Base-by-base conservation (phyloP, 2,888 invertebrate species). In the Eupithecia inturbata region DNA sequence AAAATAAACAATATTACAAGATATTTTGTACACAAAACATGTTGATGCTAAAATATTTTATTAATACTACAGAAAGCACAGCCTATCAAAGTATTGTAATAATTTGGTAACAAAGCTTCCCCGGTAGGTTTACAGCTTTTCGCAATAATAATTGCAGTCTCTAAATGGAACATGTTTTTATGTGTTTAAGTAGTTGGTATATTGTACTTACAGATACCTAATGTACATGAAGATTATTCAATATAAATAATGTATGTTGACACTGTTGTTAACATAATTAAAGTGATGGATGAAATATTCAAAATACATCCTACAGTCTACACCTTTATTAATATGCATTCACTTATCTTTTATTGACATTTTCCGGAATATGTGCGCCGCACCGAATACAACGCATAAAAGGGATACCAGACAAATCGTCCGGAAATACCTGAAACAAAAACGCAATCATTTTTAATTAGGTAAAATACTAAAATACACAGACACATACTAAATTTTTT, bases 401-500 rank as follows among this genome's bases (percentile, higher is more conserved):
- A 90, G 73, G 31, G 87, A 81, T 74, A 92, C 89, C 3, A 88
- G 78, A 75, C 91, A 74, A 79, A 92, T 90, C 71, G 86, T 83
- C 74, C 92, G 85, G 73, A 92, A 92, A 80, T 92, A 92, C 93
- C 93, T 93, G 92, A 41, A 91, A 92, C 73, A 82, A 81, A 68
- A 10, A 57, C 14, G 36, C 26, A 22, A 66, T 36, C 3, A 36
- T 49, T 26, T 33, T n/a, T 12, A 22, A 68, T 68, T 41, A 22
- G 49, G 6, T 22, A 22, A 53, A n/a, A 53, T 53, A n/a, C 39
- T 9, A 5, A 45, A 45, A 45, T 9, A 45, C 41, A 4, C 3
- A 41, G 45, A 12, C 12, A 39, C 16, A 41, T 41, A 16, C 16
- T 41, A 49, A 14, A 49, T 19, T 19, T 14, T 41, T 16, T 41